Evolutionary conservation across 2,797 vertebrate species (phyloP), one percentile per base, ranked within the genome.

Genomic region (Chaetodon trifasciatus): DNA sequence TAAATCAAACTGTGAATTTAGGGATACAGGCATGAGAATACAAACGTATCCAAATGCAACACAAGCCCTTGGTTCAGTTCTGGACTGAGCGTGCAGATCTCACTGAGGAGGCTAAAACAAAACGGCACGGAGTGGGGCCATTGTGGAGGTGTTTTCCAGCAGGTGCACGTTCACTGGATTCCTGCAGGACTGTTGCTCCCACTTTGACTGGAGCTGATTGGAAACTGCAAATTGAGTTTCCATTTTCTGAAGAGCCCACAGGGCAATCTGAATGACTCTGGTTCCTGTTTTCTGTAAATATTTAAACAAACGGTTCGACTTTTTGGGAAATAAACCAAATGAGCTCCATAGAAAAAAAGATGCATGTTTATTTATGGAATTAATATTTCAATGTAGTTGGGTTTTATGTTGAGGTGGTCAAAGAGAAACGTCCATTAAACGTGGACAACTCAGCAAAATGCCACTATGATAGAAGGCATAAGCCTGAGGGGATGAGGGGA

Each of bases 1-100:
- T 78, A 66, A 72, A 80, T 76, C 66, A 81, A 74, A 64, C 21
- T 0, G 53, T 40, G 15, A 58, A 61, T 74, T 62, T 19, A 15
- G 13, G 28, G 61, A 72, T 46, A 21, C 32, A 16, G 44, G 19
- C 5, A 9, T 24, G 47, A 13, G 32, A 83, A 53, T 1, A 19
- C n/a, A 76, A 66, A 28, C 55, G 16, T 32, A 58, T 37, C 24
- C 40, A 40, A 40, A 50, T 24, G n/a, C 12, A 74, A 44, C 3
- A 28, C 10, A 9, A 9, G 5, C 24, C 28, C n/a, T 15, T 9
- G 5, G 6, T 28, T 65, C 44, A 39, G 73, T 17, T 76, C 12
- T 61, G 57, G 72, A 64, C 23, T 9, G 58, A 28, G 44, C 7
- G 5, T 52, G 13, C 42, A 82, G 77, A 65, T 62, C 77, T 77